Evolutionary conservation across 2,113 vertebrate species (phyloP).

Genomic region (Glareola pratincola): DNA sequence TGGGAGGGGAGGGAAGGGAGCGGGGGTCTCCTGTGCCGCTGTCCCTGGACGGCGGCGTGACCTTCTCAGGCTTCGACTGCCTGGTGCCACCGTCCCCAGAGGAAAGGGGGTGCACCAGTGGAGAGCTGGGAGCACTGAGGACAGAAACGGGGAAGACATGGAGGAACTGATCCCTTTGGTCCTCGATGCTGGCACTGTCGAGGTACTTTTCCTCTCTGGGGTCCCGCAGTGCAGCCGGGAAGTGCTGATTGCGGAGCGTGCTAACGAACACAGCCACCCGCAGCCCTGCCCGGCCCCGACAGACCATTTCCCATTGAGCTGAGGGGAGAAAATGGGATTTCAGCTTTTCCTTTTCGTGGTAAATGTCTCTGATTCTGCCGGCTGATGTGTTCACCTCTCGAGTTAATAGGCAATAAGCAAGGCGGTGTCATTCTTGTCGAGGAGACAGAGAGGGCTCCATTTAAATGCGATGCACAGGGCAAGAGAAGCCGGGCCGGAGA

Average conservation of each 20-base stretch:
- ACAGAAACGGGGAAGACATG: neutral
- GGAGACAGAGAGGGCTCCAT: constrained; percentile 19
- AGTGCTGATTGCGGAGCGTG: neutral
- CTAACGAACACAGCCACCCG: rapidly evolving
- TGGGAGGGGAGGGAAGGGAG: neutral
- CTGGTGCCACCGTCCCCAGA: neutral
- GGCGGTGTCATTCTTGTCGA: constrained; percentile 22
- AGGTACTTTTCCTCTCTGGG: neutral
- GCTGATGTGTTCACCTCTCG: constrained; percentile 47
- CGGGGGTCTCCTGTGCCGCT: neutral
- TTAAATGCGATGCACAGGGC: neutral
- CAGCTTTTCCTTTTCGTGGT: constrained; percentile 42
- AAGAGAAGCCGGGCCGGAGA: neutral
- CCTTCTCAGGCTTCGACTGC: neutral
- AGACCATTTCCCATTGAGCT: constrained; percentile 23
- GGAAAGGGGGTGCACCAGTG: neutral
- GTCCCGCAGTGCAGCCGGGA: neutral
- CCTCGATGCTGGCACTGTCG: neutral
- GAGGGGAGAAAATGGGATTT: constrained; percentile 41
- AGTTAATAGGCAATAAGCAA: constrained; percentile 64
- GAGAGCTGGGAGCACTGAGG: neutral
- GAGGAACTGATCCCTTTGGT: neutral
- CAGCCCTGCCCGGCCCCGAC: neutral
- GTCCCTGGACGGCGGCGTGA: neutral
- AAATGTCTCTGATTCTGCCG: constrained; percentile 55